phyloP scores from a whole-genome alignment of 2,797 vertebrate genomes.

The Vespertilio murinus region DNA sequence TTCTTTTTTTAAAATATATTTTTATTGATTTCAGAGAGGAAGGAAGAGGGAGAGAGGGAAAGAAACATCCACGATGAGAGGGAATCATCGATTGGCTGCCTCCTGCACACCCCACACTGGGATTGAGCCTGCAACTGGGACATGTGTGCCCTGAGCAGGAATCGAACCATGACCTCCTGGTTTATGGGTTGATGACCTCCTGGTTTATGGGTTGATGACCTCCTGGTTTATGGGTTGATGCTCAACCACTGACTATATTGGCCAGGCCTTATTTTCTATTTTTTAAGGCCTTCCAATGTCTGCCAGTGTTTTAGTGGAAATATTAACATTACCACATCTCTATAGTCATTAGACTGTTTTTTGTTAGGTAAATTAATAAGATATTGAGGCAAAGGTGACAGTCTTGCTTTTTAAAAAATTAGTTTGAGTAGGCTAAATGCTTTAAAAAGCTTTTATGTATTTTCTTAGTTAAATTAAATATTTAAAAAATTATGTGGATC shows the following conservation, averaged over 20 bases:
- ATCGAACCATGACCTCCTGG: no score
- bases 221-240: no score
- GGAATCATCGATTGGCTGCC: no score
- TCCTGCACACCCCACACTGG: no score
- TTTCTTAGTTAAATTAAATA: constrained; percentile 4
- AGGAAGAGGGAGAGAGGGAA: no score
- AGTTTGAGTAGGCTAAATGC: not conserved
- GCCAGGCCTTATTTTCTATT: not conserved
- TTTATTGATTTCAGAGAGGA: no score
- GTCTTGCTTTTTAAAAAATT: constrained; percentile 51
- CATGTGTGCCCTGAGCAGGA: no score
- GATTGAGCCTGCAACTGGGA: no score
- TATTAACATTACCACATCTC: not conserved
- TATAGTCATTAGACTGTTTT: not conserved
- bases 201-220: no score
- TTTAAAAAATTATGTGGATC: constrained; percentile 6
- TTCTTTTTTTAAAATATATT: not conserved
- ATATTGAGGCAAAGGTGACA: not conserved
- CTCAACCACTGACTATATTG: no score
- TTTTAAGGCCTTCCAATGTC: not conserved
- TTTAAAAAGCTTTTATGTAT: constrained; percentile 33
- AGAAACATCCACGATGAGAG: no score
- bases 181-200: no score
- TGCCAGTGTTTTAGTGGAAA: not conserved
- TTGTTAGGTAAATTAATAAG: not conserved